Base-by-base conservation (phyloP, 2,113 vertebrate species). In the Paraplagusia blochii region DNA sequence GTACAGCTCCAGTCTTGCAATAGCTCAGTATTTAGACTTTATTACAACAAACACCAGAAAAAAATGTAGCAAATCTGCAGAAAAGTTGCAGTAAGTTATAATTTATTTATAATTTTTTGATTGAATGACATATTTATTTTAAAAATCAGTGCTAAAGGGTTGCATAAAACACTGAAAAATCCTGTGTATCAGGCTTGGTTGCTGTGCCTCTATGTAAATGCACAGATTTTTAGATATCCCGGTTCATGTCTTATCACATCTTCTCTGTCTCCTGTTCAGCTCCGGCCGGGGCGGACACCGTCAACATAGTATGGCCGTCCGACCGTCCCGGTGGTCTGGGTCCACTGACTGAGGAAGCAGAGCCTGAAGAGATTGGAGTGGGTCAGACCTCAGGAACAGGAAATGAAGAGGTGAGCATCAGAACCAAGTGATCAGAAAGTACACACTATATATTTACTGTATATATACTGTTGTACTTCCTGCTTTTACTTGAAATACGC, bases 381-480 rank as follows among this genome's bases (percentile, higher is more conserved):
- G 8, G 15, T 33, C 2, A 12, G 1, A 44, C 40, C 0, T 13
- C 14, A 36, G 16, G 11, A 57, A 12, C 1, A 12, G 10, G 39
- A 67, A 53, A 68, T 45, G 44, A 17, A 35, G 9, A 29, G 54
- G 85, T 85, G 47, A 74, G 68, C 15, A 8, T 10, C 22, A n/a
- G n/a, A n/a, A n/a, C n/a, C n/a, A n/a, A n/a, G n/a, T n/a, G n/a
- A n/a, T 40, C 11, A 40, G 9, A 40, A 40, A 29, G 22, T 29
- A 29, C n/a, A n/a, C n/a, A n/a, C n/a, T 29, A 29, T 29, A 29
- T 29, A 6, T 29, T 2, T 29, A 29, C 22, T 29, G 22, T 29
- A 29, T 29, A 29, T 29, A 29, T 29, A 29, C 22, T 29, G 22
- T 29, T 29, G 22, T 29, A 29, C 42, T 15, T 43, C 13, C 14